Base-by-base conservation (phyloP, 2,888 invertebrate species). In the Cerastis leucographa region DNA sequence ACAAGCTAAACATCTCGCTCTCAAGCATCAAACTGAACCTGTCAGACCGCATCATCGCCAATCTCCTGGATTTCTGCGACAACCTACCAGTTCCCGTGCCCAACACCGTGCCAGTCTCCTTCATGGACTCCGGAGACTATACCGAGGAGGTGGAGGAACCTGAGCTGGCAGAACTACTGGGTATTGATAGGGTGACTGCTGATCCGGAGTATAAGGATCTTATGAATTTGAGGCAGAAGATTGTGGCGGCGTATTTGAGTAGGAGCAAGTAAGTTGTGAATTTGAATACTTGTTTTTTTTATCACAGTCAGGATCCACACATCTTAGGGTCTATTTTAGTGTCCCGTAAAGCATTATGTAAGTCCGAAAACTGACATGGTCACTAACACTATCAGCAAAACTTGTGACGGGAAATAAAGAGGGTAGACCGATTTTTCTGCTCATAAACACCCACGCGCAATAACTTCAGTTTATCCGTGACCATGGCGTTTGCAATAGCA, bases 21-120 rank as follows among this genome's bases (percentile, higher is more conserved):
- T 97, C 98, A 40, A 97, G 97, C 81, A 90, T 98, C 62, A 98
- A 98, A 88, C 92, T 98, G 54, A 98, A 98, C 93, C 94, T 98
- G 54, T 98, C 98, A 0, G 98, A 98, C 90, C 97, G 97, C 70
- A 97, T 98, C 91, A 96, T 98, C 49, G 97, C 97, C 42, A 93
- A 97, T 49, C 94, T 98, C 6, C 94, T 98, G 78, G 97, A 98
- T 86, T 98, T 98, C 92, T 87, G 89, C 61, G 97, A 97, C 87
- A 96, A 96, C 80, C 87, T 97, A 0, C 97, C 97, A 0, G 82
- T 95, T 0, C 97, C 97, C 0, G 94, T 94, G 0, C 96, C 97
- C 0, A 96, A 96, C 80, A 95, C 96, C 0, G 96, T 97, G 0
- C 96, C 97, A 0, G 95, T 96, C 2, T 96, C 96, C 0, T 94